Evolutionary conservation across 2,888 invertebrate genomes (phyloP), one percentile per base, ranked within the genome.

Genomic region (Aspidiotus destructor): DNA sequence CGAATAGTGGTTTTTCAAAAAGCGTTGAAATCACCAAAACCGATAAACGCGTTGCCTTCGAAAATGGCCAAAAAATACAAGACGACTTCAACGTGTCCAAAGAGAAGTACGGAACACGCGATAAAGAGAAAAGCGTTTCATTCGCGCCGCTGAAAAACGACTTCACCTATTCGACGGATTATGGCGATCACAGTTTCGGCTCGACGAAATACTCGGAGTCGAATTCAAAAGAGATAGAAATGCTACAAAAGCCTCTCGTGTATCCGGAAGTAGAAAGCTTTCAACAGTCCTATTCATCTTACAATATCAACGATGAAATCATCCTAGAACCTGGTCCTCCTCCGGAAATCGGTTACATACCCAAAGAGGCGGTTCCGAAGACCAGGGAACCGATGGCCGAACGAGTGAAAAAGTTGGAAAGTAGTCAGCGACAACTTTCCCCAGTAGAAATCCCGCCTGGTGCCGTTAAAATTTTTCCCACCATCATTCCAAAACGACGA

Each of bases 321-420:
- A 48, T 81, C 74, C 75, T 86, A 3, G 79, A 81, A 68, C 86
- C 86, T 0, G 87, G 85, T 73, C 84, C 86, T n/a, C 86, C 86
- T 10, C 86, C 86, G 48, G 84, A 86, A 77, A 84, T 86, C 60
- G 83, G 84, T 53, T 86, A 81, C 72, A 81, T 83, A 62, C 83
- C 85, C 0, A 82, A 82, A 74, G 73, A 74, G 8, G 75, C 75
- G n/a, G 73, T 70, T 73, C 78, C 73, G 72, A 78, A 75, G 74
- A 78, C 78, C 72, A 78, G 79, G 68, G 81, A 82, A 60, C 80
- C 82, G 58, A 79, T 85, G 42, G 79, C 81, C n/a, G 79, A 82
- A 40, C 82, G 82, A 73, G 82, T 84, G 1, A 84, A 82, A 73
- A 81, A 81, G 72, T 75, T 85, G 13, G 83, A 84, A 73, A 83